Conservation (phyloP, 92 coral and sea anemone genomes). For the Muricea muricata region DNA sequence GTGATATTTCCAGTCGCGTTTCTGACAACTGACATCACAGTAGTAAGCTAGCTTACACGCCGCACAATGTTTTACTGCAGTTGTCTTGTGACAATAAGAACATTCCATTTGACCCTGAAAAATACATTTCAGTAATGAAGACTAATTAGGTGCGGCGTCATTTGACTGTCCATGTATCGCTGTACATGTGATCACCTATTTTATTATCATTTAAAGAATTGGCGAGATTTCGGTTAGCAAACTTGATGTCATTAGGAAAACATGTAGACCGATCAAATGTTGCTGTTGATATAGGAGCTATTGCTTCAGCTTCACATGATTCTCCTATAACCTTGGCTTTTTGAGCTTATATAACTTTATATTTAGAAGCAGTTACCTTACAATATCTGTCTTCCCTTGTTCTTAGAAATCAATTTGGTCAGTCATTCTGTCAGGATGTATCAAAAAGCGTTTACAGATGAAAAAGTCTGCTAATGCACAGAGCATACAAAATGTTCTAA, state of each 20-base stretch:
- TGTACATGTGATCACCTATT: background rate
- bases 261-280: too few species aligned
- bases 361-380: background rate
- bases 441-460: too few species aligned
- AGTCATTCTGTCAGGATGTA: too few species aligned
- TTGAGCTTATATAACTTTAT: too few species aligned
- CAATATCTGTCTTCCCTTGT: background rate
- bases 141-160: background rate
- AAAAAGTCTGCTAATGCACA: too few species aligned
- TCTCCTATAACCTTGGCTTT: too few species aligned
- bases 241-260: background rate
- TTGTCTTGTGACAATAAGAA: conserved; percentile 4
- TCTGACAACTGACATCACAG: conserved; percentile 12
- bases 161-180: background rate
- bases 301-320: too few species aligned
- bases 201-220: background rate
- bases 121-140: background rate
- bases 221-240: background rate
- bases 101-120: conserved; percentile 1
- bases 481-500: too few species aligned
- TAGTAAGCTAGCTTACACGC: conserved; percentile 14
- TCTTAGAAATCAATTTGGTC: too few species aligned
- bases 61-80: background rate
- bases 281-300: too few species aligned
- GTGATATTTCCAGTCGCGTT: conserved; percentile 18